Evolutionary conservation across 2,888 invertebrate genomes (phyloP), one percentile per base, ranked within the genome.

Genomic region (Melieria omissa): DNA sequence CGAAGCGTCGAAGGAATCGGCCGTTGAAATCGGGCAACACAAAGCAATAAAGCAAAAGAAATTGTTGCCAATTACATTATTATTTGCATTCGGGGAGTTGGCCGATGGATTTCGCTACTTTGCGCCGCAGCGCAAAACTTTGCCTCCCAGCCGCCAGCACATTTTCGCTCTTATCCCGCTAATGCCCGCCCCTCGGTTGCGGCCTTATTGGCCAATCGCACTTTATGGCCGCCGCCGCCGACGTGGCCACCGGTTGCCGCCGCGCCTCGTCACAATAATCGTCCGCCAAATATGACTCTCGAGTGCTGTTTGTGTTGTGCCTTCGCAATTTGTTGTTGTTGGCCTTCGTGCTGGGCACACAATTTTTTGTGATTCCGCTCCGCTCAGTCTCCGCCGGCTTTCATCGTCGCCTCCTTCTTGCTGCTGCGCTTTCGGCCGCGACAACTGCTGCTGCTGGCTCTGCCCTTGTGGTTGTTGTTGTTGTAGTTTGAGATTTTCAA

Each of bases 11-110:
- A 29, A 29, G 29, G 29, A 29, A 29, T 29, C 29, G 29, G 2
- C 29, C 1, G n/a, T n/a, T n/a, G 29, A 29, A 29, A 29, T 29
- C 29, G 29, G 49, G 8, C 47, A n/a, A 44, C 68, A 55, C 68
- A 49, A 68, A 45, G 29, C 46, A 55, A 57, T 58, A 64, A 64
- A 64, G 47, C 42, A 60, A 71, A 71, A 71, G 54, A 65, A 71
- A 65, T 60, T 65, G 65, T 71, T 68, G 71, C 60, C 71, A 73
- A 73, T 73, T 73, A 71, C 73, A 55, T 60, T 71, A 73, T 73
- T 73, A 73, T 73, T 73, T 73, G 73, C 73, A 73, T 73, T 73
- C 62, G 71, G 73, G 73, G 71, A 73, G 64, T 73, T 71, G 60
- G 65, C 49, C 65, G 47, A 44, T 45, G 10, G 14, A 3, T 47